These are phyloP conservation scores for Penaeus chinensis DNA, from an alignment of 1,140 invertebrate species.

Conservation along the genomic window DNA sequence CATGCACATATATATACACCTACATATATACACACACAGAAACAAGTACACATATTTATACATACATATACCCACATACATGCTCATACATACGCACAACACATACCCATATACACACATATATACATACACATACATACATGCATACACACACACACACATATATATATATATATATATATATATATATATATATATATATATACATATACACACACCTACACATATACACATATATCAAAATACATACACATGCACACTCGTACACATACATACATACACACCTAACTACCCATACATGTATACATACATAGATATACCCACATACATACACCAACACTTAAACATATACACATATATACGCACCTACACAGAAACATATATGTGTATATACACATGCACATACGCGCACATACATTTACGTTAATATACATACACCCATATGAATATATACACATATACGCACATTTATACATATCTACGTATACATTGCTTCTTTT, in stretches of 20 bases:
- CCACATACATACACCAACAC: constrained; percentile 5
- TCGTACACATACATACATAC: not conserved
- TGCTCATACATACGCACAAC: not conserved
- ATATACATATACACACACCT: constrained; percentile 5
- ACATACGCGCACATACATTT: constrained; percentile 10
- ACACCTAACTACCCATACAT: not conserved
- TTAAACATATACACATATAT: not conserved
- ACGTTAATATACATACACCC: too few species aligned
- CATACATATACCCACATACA: constrained; percentile 4
- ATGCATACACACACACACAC: constrained; percentile 9
- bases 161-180: constrained; percentile 12
- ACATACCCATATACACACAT: constrained; percentile 4
- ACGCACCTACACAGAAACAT: not conserved
- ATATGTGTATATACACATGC: constrained; percentile 11
- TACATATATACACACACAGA: constrained; percentile 5
- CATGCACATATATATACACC: constrained; percentile 3
- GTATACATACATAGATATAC: constrained; percentile 11
- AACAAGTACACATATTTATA: not conserved
- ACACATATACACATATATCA: too few species aligned
- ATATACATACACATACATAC: constrained; percentile 10
- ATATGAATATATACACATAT: too few species aligned
- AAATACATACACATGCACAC: not conserved
- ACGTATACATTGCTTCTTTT: not conserved
- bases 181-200: constrained; percentile 12
- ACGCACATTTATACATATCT: constrained; percentile 1